Base-by-base conservation (phyloP, 2,888 invertebrate genomes). In the Strigamia transsilvanica region DNA sequence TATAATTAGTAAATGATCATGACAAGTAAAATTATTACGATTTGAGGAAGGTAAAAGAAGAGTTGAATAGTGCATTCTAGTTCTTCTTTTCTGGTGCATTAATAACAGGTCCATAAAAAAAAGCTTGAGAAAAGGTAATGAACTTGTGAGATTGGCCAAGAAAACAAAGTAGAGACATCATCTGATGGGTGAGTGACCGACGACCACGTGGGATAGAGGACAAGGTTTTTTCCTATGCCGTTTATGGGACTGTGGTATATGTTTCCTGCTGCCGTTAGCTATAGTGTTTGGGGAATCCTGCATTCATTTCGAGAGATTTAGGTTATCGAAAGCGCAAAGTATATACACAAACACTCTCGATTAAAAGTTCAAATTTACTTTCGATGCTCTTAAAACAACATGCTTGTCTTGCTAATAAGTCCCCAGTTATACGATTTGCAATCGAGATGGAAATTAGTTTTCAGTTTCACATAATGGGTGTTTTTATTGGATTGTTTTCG, bases 361-460 rank as follows among this genome's bases (percentile, higher is more conserved):
- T 56, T 56, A 18, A 56, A 18, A 18, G n/a, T 18, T 9, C 23
- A 15, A 27, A 10, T 32, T 73, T 73, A 27, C 10, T 73, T 73
- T 73, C 73, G 3, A 0, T 73, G 73, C 23, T 15, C 27, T 10
- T 27, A 27, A 73, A n/a, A 73, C 1, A 10, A 18, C 13, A 73
- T 3, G 0, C 5, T 73, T 5, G 10, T 15, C 23, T 5, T 6
- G 10, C 23, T 10, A 66, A 27, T 23, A 32, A 23, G 23, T 23
- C 32, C n/a, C n/a, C n/a, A n/a, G n/a, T n/a, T n/a, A n/a, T n/a
- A n/a, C n/a, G 73, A 32, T 73, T 73, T 12, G 27, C 13, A 32
- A 73, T 32, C n/a, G n/a, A 27, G n/a, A 73, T 73, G 32, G n/a
- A 73, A 73, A 73, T 73, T 73, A 73, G 73, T 32, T 73, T 73